These are phyloP conservation scores for Emydura subglobosa DNA, from an alignment of 2,113 vertebrate genomes.

Conservation along the genomic window DNA sequence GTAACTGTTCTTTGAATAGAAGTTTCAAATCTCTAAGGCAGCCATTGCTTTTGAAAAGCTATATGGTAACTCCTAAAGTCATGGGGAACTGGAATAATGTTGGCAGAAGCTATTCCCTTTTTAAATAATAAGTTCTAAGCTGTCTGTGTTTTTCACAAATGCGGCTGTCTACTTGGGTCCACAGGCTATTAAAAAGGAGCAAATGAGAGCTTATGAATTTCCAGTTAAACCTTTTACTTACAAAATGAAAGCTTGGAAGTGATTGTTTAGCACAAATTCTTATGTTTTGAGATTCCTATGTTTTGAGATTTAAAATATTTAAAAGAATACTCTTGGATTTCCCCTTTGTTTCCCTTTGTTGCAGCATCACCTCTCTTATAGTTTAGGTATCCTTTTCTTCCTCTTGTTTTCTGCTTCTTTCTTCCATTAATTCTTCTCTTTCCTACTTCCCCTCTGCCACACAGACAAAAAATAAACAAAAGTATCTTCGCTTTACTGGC, in stretches of 20 bases:
- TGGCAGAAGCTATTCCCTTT: neutral
- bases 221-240: neutral
- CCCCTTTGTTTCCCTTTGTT: neutral
- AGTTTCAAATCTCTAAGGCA: too few relatives aligned
- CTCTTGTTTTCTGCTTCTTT: neutral
- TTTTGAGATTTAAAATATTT: neutral
- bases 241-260: neutral
- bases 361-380: neutral
- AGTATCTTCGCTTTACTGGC: neutral
- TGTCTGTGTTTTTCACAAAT: neutral
- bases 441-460: neutral
- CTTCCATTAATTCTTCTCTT: neutral
- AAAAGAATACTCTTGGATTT: neutral
- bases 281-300: rapidly evolving
- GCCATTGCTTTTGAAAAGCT: neutral
- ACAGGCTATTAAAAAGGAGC: neutral
- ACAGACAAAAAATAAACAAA: neutral
- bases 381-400: neutral
- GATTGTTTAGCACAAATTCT: neutral
- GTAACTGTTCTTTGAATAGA: neutral
- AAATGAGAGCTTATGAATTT: neutral
- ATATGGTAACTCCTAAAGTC: neutral
- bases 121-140: neutral
- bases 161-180: neutral
- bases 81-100: neutral